phyloP scores from a whole-genome alignment of 2,113 vertebrate genomes.

The Sinocyclocheilus rhinocerous region DNA sequence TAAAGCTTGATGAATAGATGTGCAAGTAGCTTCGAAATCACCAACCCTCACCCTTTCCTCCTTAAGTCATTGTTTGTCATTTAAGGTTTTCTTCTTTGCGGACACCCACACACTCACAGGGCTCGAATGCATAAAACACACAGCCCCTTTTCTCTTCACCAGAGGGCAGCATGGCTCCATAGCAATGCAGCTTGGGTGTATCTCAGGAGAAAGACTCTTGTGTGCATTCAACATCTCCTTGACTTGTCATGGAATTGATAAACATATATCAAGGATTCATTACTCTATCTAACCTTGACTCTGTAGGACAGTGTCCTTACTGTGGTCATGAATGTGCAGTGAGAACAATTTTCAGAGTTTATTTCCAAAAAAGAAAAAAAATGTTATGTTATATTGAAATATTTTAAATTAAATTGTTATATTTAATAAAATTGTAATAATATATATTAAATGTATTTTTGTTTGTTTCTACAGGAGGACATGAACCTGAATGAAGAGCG shows the following conservation, averaged over 20 bases:
- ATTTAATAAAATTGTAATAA: neutral
- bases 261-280: slow-evolving; percentile 73
- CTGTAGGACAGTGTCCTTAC: slow-evolving; percentile 5
- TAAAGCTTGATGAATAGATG: neutral
- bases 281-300: slow-evolving; percentile 43
- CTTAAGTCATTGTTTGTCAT: neutral
- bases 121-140: neutral
- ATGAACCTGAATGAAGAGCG: slow-evolving; percentile 98
- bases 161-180: slow-evolving; percentile 77
- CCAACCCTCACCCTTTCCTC: slow-evolving; percentile 41
- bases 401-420: neutral
- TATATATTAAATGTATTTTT: neutral
- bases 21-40: slow-evolving; percentile 18
- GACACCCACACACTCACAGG: neutral
- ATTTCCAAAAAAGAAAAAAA: neutral
- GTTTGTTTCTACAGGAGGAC: slow-evolving; percentile 82
- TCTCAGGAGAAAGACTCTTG: slow-evolving; percentile 57
- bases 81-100: neutral
- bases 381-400: no score
- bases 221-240: slow-evolving; percentile 27
- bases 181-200: neutral
- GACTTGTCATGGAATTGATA: slow-evolving; percentile 67
- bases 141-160: slow-evolving; percentile 53
- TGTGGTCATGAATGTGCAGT: neutral
- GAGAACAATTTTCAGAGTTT: neutral